Conservation (phyloP, 1,140 invertebrate genomes). For the Lepidotrigona ventralis region DNA sequence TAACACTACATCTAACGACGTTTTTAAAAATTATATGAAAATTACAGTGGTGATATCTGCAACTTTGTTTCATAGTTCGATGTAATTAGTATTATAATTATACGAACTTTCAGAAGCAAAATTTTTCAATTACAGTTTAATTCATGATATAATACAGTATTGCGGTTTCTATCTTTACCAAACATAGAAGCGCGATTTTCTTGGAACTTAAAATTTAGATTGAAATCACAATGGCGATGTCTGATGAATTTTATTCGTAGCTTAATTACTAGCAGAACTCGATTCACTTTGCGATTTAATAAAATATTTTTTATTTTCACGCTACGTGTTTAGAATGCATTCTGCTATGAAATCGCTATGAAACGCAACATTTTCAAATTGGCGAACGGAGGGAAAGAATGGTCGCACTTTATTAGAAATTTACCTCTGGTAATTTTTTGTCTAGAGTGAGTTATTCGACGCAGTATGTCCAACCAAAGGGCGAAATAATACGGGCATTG, state of each 20-base stretch:
- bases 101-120: too few species aligned
- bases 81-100: too few species aligned
- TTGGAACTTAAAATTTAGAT: too few species aligned
- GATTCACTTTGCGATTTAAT: not conserved
- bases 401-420: constrained; percentile 1
- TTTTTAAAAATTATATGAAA: not conserved
- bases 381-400: not conserved
- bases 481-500: constrained; percentile 45
- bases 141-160: too few species aligned
- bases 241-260: too few species aligned
- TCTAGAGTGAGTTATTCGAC: not conserved
- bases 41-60: not conserved
- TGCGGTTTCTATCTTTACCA: too few species aligned
- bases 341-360: not conserved
- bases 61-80: not conserved
- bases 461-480: constrained; percentile 21
- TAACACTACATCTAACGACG: not conserved
- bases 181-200: too few species aligned
- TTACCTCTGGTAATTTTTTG: not conserved
- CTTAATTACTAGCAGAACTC: not conserved
- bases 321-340: not conserved
- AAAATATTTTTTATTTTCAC: too few species aligned
- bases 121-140: too few species aligned
- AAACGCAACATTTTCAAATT: not conserved
- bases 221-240: too few species aligned